Base-by-base conservation (phyloP, 2,888 invertebrate genomes). In the Agelastica alni region DNA sequence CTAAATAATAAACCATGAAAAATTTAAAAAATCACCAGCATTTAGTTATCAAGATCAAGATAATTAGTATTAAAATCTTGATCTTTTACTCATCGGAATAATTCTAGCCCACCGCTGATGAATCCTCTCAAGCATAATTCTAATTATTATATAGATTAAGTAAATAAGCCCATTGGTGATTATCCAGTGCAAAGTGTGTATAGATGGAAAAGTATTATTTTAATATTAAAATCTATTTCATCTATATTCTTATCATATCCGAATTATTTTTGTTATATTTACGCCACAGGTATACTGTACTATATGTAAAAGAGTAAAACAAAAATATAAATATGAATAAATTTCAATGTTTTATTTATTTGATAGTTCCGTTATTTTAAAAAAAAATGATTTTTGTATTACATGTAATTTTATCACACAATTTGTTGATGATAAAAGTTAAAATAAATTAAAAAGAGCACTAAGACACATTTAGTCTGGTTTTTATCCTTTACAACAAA, bases 231-330 rank as follows among this genome's bases (percentile, higher is more conserved):
- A 47, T 34, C 47, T 53, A 49, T 53, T 55, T 52, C 41, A 48
- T 53, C 59, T 53, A 57, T 62, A 58, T 63, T 67, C 61, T 65
- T 67, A 56, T 56, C 56, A 68, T 39, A 49, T 67, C 71, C 70
- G 72, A 74, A 73, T 72, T 73, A 73, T 72, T 74, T 75, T 72
- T 74, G 71, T 73, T 74, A 71, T 65, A 65, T 64, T 63, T 69
- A 67, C 68, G 68, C 63, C 66, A 66, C 75, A 73, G 70, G 71
- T 75, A 73, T 76, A 72, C 70, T 75, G 74, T 75, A 66, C 60
- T 68, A 70, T 57, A 65, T 62, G 64, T 67, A 65, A 61, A 57
- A 55, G 51, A 51, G 28, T 51, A 55, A 51, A 51, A 43, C 45
- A 63, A 54, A 59, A 59, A 58, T 59, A 62, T 56, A 62, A 59